Percentiles rank a stretch among this genome's conserved stretches.
Evolutionary conservation across 1,140 invertebrate species (phyloP).

Genomic region (Magallana ariakensis): DNA sequence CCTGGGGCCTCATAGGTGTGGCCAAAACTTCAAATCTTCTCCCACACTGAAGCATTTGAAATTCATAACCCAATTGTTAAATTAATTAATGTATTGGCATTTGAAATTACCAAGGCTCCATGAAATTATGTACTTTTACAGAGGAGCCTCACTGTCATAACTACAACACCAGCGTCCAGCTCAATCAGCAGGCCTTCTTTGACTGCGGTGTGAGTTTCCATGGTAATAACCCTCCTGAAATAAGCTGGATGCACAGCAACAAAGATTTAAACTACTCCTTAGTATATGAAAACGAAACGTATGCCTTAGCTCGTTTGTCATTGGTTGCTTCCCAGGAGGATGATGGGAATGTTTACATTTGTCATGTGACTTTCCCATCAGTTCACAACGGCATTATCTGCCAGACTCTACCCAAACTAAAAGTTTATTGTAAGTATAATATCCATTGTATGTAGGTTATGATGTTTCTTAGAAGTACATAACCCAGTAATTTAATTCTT

Average conservation of each 20-base stretch:
- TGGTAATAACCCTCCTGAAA: constrained; percentile 55
- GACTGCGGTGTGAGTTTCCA: constrained; percentile 58
- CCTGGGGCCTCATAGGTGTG: no score
- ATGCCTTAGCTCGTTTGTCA: constrained; percentile 39
- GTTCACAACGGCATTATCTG: constrained; percentile 43
- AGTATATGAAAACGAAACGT: constrained; percentile 27
- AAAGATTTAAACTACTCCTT: constrained; percentile 44
- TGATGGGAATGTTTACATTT: constrained; percentile 65
- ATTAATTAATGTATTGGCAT: no score
- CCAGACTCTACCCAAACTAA: constrained; percentile 50
- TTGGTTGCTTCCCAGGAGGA: constrained; percentile 44
- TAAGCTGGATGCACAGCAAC: constrained; percentile 56
- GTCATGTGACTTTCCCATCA: constrained; percentile 57
- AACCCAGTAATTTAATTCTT: no score
- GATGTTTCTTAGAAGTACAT: no score
- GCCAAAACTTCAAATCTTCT: no score
- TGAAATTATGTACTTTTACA: background rate
- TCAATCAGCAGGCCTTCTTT: constrained; percentile 55
- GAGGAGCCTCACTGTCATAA: constrained; percentile 50
- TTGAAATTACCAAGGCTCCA: no score
- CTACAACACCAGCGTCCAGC: constrained; percentile 42
- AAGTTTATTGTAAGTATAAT: constrained; percentile 60
- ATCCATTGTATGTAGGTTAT: no score
- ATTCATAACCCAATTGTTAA: no score
- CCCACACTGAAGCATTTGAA: no score